Evolutionary conservation across 1,140 invertebrate genomes (phyloP).

Genomic region (Asbolus verrucosus): DNA sequence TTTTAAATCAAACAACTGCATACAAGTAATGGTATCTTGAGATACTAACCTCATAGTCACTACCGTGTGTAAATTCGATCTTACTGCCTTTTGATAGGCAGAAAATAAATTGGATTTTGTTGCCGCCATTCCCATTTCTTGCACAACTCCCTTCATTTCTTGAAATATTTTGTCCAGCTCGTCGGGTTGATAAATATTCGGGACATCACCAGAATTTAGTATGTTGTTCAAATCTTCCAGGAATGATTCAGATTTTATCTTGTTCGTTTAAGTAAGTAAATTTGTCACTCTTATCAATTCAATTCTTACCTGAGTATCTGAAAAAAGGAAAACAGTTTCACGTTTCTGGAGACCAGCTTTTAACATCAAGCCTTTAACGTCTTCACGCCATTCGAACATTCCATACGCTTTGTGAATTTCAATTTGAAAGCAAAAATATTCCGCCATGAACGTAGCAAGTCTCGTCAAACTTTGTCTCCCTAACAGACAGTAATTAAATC

Average conservation of each 20-base stretch:
- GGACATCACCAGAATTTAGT: slow-evolving; percentile 77
- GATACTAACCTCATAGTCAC: slow-evolving; percentile 74
- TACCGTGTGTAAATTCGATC: slow-evolving; percentile 73
- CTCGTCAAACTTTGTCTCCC: slow-evolving; percentile 76
- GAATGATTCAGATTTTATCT: slow-evolving; percentile 76
- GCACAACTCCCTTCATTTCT: slow-evolving; percentile 72
- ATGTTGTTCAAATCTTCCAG: slow-evolving; percentile 79
- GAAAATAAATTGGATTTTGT: slow-evolving; percentile 82
- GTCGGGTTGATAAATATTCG: slow-evolving; percentile 75
- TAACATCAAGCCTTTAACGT: slow-evolving; percentile 73
- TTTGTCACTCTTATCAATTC: too few species aligned
- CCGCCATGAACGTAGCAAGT: slow-evolving; percentile 73
- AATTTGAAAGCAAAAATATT: slow-evolving; percentile 72
- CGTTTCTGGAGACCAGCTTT: slow-evolving; percentile 69
- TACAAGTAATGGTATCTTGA: too few species aligned
- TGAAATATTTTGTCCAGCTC: slow-evolving; percentile 75
- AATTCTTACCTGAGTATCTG: slow-evolving; percentile 73
- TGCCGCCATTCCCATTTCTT: slow-evolving; percentile 73
- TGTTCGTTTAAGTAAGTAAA: too few species aligned
- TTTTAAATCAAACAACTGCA: too few species aligned
- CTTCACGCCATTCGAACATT: slow-evolving; percentile 73
- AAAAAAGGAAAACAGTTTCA: slow-evolving; percentile 76
- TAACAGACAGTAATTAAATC: slow-evolving; percentile 48
- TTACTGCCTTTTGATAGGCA: slow-evolving; percentile 74
- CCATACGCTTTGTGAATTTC: slow-evolving; percentile 67